Conservation (phyloP, 2,888 invertebrate genomes). For the Podotricha telesiphe region DNA sequence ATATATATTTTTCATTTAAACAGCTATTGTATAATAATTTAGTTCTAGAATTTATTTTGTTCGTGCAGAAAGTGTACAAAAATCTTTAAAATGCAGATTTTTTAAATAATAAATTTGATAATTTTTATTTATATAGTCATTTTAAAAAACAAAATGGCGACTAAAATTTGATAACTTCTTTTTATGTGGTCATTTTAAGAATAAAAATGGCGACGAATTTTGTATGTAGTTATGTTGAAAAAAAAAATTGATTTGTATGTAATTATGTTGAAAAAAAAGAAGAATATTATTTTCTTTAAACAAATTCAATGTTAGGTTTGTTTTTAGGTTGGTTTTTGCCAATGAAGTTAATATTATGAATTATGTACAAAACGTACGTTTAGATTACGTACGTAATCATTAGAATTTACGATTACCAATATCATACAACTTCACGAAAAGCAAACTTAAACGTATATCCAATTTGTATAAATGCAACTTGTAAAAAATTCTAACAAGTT, state of each 20-base stretch:
- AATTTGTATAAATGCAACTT: constrained; percentile 23
- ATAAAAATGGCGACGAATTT: too few species aligned
- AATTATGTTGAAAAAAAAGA: too few species aligned
- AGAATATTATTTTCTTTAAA: too few species aligned
- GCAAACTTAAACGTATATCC: background rate
- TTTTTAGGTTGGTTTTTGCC: too few species aligned
- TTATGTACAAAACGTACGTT: too few species aligned
- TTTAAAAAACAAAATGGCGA: too few species aligned
- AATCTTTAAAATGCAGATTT: background rate
- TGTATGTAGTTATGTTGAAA: too few species aligned
- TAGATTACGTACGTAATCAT: too few species aligned
- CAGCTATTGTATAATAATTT: background rate
- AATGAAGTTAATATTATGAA: background rate
- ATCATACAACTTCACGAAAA: too few species aligned
- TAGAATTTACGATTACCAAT: too few species aligned
- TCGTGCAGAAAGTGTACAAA: background rate
- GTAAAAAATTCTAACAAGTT: constrained; percentile 28
- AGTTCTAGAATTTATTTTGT: background rate
- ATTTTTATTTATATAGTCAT: background rate
- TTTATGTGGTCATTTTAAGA: background rate
- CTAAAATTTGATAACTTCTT: background rate
- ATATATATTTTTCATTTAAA: constrained; percentile 5
- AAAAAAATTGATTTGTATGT: too few species aligned
- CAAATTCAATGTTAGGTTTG: too few species aligned
- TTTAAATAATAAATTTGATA: background rate